These are phyloP conservation scores for Holacanthus passer DNA, from an alignment of 2,113 vertebrate genomes.

Conservation along the genomic window DNA sequence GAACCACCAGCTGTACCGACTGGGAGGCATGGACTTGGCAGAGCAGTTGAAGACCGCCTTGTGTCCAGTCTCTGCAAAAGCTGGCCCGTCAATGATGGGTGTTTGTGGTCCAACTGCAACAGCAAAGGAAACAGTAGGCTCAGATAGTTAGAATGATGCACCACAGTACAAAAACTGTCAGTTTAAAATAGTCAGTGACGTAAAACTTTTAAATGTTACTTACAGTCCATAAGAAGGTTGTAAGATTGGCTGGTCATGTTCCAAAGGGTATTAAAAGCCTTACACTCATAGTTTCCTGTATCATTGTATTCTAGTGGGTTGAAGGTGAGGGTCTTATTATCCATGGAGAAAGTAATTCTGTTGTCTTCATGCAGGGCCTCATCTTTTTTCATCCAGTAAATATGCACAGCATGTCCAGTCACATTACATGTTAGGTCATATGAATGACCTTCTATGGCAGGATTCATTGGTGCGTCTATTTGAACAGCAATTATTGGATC, in stretches of 20 bases:
- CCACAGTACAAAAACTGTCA: not conserved
- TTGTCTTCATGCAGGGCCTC: conserved; percentile 32
- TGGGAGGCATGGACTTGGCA: conserved; percentile 70
- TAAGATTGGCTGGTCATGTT: conserved; percentile 63
- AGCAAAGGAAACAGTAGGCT: not conserved
- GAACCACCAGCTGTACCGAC: conserved; percentile 73
- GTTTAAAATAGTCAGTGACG: not conserved
- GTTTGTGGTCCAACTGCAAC: conserved; percentile 61
- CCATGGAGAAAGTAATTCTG: not conserved
- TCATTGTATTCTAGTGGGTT: conserved; percentile 40
- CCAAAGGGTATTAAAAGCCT: conserved; percentile 50
- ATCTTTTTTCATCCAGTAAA: conserved; percentile 68
- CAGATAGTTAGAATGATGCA: not conserved
- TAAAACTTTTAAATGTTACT: conserved; percentile 59
- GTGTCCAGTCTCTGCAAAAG: conserved; percentile 42
- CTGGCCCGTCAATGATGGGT: conserved; percentile 50
- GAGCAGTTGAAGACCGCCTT: conserved; percentile 57
- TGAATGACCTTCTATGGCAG: conserved; percentile 30
- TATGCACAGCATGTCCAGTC: conserved; percentile 35
- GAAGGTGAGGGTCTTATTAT: conserved; percentile 65
- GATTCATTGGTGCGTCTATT: not conserved
- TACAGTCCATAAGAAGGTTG: conserved; percentile 75
- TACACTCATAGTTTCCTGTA: conserved; percentile 65
- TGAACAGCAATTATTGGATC: conserved; percentile 42
- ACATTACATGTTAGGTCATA: conserved; percentile 63